These are phyloP conservation scores for Scolopax mira DNA, from an alignment of 2,113 vertebrate genomes.

Conservation along the genomic window DNA sequence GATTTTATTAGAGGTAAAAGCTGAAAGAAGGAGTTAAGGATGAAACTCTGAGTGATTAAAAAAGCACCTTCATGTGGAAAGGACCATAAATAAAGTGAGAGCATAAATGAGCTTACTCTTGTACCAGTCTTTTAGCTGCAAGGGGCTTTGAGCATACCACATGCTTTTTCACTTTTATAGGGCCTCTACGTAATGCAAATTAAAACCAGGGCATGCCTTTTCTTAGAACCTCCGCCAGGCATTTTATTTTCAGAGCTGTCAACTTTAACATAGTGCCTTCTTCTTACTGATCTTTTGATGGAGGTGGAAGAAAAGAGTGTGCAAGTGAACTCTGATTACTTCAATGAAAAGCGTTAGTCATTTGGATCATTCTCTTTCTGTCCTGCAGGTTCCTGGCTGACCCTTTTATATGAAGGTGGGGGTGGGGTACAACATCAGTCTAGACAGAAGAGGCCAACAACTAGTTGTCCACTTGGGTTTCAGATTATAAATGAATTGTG, in stretches of 20 bases:
- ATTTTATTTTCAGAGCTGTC: conserved; percentile 46
- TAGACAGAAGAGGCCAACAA: conserved; percentile 56
- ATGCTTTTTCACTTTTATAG: conserved; percentile 55
- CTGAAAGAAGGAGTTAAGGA: neutral
- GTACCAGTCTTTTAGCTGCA: neutral
- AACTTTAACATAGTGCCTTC: neutral
- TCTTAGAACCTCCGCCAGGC: conserved; percentile 28
- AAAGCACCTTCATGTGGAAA: neutral
- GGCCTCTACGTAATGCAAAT: conserved; percentile 10
- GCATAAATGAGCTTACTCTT: neutral
- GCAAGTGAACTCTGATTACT: neutral
- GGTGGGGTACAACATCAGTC: conserved; percentile 32
- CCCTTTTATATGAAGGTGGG: neutral
- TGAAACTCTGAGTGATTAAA: neutral
- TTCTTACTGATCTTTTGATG: neutral
- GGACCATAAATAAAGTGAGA: neutral
- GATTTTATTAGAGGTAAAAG: neutral
- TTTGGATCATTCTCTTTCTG: neutral
- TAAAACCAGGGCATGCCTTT: conserved; percentile 47
- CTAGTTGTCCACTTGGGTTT: conserved; percentile 40
- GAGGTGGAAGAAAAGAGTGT: neutral
- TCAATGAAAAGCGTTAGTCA: neutral
- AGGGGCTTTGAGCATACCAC: neutral
- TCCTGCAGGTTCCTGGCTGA: conserved; percentile 47
- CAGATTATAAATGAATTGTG: conserved; percentile 23